phyloP scores from a whole-genome alignment of 2,888 invertebrate species.

The Drosophila cracens region DNA sequence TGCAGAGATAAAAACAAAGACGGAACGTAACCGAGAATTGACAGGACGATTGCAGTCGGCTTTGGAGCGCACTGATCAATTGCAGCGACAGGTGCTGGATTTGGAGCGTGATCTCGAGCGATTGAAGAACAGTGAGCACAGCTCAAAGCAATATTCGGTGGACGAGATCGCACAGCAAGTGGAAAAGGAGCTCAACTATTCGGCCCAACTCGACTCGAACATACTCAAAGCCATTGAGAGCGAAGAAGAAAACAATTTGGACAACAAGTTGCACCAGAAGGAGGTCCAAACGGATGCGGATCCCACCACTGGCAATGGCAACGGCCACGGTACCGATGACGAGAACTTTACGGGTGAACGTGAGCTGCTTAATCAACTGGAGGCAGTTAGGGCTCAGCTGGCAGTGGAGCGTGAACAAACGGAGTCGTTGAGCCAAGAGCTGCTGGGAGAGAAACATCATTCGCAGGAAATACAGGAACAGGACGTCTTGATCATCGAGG shows the following conservation, averaged over 20 bases:
- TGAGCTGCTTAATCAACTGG: conserved; percentile 82
- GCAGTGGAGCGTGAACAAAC: conserved; percentile 83
- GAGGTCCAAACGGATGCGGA: conserved; percentile 61
- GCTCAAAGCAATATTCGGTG: conserved; percentile 84
- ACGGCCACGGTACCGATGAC: conserved; percentile 81
- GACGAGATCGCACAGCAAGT: conserved; percentile 87
- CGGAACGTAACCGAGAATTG: conserved; percentile 85
- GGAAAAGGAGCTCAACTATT: conserved; percentile 87
- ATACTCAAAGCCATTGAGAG: conserved; percentile 87
- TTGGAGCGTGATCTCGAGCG: conserved; percentile 85
- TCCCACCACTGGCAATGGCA: conserved; percentile 59
- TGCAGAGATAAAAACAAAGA: conserved; percentile 87
- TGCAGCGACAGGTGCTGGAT: conserved; percentile 86
- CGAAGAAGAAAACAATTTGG: conserved; percentile 84
- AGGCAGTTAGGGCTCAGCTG: conserved; percentile 77
- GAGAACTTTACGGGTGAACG: conserved; percentile 83
- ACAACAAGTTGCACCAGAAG: conserved; percentile 70
- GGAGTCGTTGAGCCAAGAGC: conserved; percentile 86
- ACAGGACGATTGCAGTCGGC: conserved; percentile 65
- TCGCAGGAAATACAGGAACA: conserved; percentile 87
- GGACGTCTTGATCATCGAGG: conserved; percentile 89
- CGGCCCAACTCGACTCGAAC: conserved; percentile 87
- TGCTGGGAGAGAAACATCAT: conserved; percentile 87
- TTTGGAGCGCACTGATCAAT: conserved; percentile 69
- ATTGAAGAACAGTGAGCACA: conserved; percentile 77